phyloP scores from a whole-genome alignment of 2,888 invertebrate species.

The Malacosoma neustria region DNA sequence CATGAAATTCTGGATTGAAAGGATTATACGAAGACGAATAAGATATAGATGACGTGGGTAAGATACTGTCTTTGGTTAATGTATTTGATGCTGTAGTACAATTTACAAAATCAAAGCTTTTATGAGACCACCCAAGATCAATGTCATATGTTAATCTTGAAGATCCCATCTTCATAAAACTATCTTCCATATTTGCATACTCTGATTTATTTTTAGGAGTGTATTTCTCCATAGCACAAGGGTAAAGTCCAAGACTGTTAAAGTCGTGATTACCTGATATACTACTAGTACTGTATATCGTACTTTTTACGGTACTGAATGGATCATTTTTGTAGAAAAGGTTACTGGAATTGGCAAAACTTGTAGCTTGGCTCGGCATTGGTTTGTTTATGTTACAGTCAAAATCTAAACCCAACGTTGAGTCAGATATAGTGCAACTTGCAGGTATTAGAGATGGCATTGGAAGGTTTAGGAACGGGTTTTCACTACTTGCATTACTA shows the following conservation, averaged over 20 bases:
- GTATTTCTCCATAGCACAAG: constrained; percentile 67
- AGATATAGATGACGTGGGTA: constrained; percentile 39
- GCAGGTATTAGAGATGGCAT: constrained; percentile 51
- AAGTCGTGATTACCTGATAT: constrained; percentile 62
- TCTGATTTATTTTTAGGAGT: constrained; percentile 56
- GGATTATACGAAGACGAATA: constrained; percentile 59
- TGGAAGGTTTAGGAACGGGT: constrained; percentile 56
- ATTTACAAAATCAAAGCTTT: constrained; percentile 62
- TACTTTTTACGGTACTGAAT: constrained; percentile 50
- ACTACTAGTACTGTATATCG: constrained; percentile 62
- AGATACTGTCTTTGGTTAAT: constrained; percentile 53
- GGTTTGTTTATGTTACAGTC: constrained; percentile 55
- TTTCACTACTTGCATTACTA: constrained; percentile 38
- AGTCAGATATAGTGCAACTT: constrained; percentile 39
- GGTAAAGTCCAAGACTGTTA: constrained; percentile 58
- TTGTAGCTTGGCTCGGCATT: constrained; percentile 35
- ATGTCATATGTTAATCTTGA: constrained; percentile 65
- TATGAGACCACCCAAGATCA: constrained; percentile 67
- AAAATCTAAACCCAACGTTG: constrained; percentile 51
- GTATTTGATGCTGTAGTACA: constrained; percentile 46
- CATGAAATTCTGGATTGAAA: constrained; percentile 64
- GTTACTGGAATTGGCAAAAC: constrained; percentile 40
- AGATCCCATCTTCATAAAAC: constrained; percentile 62
- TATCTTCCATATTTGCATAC: constrained; percentile 55
- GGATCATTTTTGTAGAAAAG: constrained; percentile 63